Conservation (phyloP, 2,113 vertebrate genomes). For the Saimiri boliviensis region DNA sequence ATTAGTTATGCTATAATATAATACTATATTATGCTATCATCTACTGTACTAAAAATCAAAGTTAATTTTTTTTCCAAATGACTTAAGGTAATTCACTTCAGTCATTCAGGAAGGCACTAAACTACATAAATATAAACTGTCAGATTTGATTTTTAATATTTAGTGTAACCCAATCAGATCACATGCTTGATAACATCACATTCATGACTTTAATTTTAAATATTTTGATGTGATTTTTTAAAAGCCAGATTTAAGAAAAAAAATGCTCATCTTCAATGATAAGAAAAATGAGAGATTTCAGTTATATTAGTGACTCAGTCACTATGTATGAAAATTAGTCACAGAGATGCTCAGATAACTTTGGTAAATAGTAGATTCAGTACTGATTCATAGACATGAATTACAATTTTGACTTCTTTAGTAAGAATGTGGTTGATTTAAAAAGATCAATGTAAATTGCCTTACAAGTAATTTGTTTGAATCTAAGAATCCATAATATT, state of each 20-base stretch:
- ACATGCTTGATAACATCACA: not conserved
- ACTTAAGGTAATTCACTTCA: not conserved
- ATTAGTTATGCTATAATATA: not conserved
- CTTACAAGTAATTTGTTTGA: slow-evolving; percentile 29
- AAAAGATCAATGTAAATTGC: not conserved
- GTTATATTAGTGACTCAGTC: not conserved
- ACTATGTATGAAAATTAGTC: not conserved
- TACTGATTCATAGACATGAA: not conserved
- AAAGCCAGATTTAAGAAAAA: not conserved
- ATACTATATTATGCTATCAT: not conserved
- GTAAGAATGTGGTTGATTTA: not conserved
- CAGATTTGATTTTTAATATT: not conserved
- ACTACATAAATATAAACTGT: not conserved
- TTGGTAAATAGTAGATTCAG: not conserved
- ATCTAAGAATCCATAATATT: not conserved
- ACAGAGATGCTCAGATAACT: not conserved
- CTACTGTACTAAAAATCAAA: not conserved
- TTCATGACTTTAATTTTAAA: not conserved
- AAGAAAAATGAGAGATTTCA: slow-evolving; percentile 14
- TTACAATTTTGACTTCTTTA: slow-evolving; percentile 22
- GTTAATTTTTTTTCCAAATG: not conserved
- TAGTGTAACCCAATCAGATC: not conserved
- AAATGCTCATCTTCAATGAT: not conserved
- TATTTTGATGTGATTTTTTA: not conserved
- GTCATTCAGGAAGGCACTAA: not conserved